These are phyloP conservation scores for Hapalemur alaotrensis DNA, from an alignment of 2,797 vertebrate genomes.

Conservation along the genomic window DNA sequence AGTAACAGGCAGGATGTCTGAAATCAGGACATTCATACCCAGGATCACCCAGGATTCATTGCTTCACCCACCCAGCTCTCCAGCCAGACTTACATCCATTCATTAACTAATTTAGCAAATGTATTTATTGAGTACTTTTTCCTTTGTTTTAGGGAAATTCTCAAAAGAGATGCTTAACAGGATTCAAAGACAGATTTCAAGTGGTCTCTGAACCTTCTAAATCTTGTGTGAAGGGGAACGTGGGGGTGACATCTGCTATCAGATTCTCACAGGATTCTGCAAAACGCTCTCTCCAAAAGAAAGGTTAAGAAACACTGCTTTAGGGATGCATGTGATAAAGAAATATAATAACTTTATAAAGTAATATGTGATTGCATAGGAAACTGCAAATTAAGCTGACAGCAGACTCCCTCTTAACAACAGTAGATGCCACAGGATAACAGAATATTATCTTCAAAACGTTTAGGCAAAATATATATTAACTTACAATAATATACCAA, in stretches of 20 bases:
- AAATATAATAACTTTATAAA: not conserved
- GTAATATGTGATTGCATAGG: not conserved
- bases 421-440: not conserved
- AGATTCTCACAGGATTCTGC: not conserved
- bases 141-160: not conserved
- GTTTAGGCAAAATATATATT: not conserved
- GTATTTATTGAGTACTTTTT: not conserved
- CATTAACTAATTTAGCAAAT: not conserved
- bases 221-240: not conserved
- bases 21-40: not conserved
- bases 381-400: not conserved
- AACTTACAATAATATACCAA: slow-evolving; percentile 5
- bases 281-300: not conserved
- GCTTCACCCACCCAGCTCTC: not conserved
- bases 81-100: not conserved
- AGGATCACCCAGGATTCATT: not conserved
- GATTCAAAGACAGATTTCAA: not conserved
- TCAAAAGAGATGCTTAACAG: not conserved
- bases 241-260: not conserved
- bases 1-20: not conserved
- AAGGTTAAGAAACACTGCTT: not conserved
- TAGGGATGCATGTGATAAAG: not conserved
- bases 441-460: slow-evolving; percentile 24
- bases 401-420: not conserved
- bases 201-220: not conserved